Base-by-base conservation (phyloP, 2,797 vertebrate species). In the Staurois parvus region DNA sequence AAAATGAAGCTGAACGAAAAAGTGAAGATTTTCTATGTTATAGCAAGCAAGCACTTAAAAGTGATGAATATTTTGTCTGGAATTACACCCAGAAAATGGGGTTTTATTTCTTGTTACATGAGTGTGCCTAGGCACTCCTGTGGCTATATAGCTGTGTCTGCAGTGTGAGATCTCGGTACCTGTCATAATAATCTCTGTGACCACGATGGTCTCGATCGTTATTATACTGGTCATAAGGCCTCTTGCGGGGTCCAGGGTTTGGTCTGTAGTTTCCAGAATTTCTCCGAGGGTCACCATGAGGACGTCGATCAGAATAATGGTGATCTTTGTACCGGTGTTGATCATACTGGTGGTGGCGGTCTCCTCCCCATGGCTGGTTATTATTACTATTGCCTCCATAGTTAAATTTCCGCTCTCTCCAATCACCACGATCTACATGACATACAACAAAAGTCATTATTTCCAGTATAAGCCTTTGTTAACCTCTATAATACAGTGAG, bases 251-350 rank as follows among this genome's bases (percentile, higher is more conserved):
- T 1, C 97, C 94, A 89, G 89, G 95, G 86, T 96, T 97, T 91
- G 95, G 97, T 72, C 97, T 95, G 90, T 98, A 99, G 85, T 94
- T 92, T 17, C 96, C 95, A 0, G 96, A 97, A 92, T 95, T 97
- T 30, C 97, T 96, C 89, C 99, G 97, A 1, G 94, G 89, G 0
- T 99, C 98, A 15, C 95, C 91, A 1, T 97, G 97, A 0, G 94
- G 91, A 13, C 97, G 95, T 0, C 97, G 94, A 12, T 99, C 98
- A 2, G 94, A 92, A 0, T 99, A 99, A 89, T 98, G 97, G 90
- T 96, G 96, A 72, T 99, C 98, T 93, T 99, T 99, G 88, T 99
- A 98, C 88, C 98, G 96, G 84, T 97, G 97, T 84, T 92, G 91
- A 45, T 99, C 98, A 0, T 99, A 99, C 4, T 93, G 94, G 82